Percentiles rank a stretch among this genome's conserved stretches.
Evolutionary conservation across 2,797 vertebrate genomes (phyloP).

Genomic region (Sebastes diaconus): DNA sequence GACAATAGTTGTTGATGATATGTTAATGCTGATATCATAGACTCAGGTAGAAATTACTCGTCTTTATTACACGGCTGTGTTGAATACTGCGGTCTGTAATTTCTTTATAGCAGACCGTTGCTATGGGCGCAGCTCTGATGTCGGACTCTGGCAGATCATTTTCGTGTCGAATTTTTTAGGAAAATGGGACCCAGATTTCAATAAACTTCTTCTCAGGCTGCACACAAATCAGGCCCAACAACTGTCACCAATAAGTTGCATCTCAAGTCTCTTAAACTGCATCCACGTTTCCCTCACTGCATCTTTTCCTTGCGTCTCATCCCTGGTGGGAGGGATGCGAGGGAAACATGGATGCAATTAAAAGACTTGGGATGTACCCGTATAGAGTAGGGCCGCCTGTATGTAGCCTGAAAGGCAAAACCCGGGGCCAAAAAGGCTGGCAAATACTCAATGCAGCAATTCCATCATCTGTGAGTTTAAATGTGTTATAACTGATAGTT

Average conservation of each 20-base stretch:
- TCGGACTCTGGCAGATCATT: too few relatives aligned
- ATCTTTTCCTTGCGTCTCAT: too few relatives aligned
- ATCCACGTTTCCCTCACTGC: too few relatives aligned
- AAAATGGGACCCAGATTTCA: not conserved
- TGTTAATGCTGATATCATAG: fast-evolving
- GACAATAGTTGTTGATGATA: not conserved
- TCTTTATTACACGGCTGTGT: fast-evolving
- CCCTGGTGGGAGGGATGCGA: too few relatives aligned
- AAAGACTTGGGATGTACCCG: fast-evolving
- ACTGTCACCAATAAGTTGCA: not conserved
- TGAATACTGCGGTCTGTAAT: too few relatives aligned
- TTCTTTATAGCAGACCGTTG: too few relatives aligned
- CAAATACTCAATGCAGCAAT: not conserved
- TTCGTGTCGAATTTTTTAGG: not conserved
- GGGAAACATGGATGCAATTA: too few relatives aligned
- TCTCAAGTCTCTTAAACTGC: too few relatives aligned
- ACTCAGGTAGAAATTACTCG: fast-evolving
- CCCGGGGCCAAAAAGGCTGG: not conserved
- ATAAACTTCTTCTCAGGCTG: not conserved
- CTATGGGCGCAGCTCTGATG: too few relatives aligned
- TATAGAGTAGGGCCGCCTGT: not conserved
- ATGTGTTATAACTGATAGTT: not conserved
- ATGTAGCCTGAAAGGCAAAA: not conserved
- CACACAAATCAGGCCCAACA: not conserved
- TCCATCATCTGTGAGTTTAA: not conserved